These are phyloP conservation scores for Netelia inedita DNA, from an alignment of 2,888 invertebrate species.

Conservation along the genomic window DNA sequence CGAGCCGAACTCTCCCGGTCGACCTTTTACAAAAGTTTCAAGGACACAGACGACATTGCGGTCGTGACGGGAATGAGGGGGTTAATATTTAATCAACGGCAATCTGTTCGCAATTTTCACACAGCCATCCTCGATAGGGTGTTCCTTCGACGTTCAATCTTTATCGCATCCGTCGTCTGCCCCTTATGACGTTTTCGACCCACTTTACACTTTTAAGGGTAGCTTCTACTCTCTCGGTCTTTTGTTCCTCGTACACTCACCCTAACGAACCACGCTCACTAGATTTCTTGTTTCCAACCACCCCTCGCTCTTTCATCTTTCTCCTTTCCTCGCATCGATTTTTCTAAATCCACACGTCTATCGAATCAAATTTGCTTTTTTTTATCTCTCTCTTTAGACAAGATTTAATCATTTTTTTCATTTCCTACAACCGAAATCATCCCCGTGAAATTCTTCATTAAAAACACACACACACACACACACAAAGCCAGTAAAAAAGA, in stretches of 20 bases:
- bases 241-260: neutral
- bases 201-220: neutral
- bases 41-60: constrained; percentile 13
- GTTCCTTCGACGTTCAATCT: constrained; percentile 20
- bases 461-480: neutral
- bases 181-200: constrained; percentile 5
- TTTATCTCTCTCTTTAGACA: neutral
- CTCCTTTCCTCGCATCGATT: neutral
- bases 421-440: neutral
- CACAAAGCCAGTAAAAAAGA: neutral
- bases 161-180: neutral
- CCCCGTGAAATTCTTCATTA: neutral
- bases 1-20: neutral
- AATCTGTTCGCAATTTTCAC: constrained; percentile 41
- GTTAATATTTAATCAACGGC: constrained; percentile 52
- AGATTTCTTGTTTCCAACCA: neutral
- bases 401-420: neutral
- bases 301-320: neutral
- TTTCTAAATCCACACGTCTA: neutral
- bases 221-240: neutral
- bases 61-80: constrained; percentile 33
- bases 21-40: constrained; percentile 41
- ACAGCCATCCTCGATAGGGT: neutral
- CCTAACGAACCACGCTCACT: neutral
- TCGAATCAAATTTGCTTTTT: neutral